These are phyloP conservation scores for Fratercula arctica DNA, from an alignment of 2,797 vertebrate species.

Conservation along the genomic window DNA sequence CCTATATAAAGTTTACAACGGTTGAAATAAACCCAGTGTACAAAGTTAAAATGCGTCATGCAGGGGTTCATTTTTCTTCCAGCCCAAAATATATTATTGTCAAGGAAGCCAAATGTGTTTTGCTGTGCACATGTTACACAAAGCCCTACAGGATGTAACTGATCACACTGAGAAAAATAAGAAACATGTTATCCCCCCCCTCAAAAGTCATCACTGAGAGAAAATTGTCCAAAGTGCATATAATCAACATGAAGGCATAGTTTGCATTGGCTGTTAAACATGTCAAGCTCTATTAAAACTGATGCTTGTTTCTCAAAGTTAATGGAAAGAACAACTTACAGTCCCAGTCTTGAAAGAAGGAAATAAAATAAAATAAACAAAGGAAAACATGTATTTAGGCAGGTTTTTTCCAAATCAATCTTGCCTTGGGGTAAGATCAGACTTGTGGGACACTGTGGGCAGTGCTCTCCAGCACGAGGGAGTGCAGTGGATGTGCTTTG, in stretches of 20 bases:
- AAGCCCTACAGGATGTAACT: background rate
- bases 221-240: slow-evolving; percentile 43
- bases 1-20: background rate
- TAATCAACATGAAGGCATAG: slow-evolving; percentile 34
- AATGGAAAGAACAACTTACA: background rate
- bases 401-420: background rate
- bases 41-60: background rate
- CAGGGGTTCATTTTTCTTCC: background rate
- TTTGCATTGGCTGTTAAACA: slow-evolving; percentile 28
- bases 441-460: background rate
- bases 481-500: background rate
- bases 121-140: background rate
- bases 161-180: background rate
- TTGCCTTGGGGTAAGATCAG: background rate
- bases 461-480: fast-evolving
- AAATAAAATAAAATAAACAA: fast-evolving
- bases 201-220: background rate
- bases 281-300: slow-evolving; percentile 36
- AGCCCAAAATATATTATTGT: background rate
- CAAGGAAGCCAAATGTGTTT: background rate
- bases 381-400: background rate
- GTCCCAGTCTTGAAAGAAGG: background rate
- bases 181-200: background rate
- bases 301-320: slow-evolving; percentile 32
- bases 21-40: background rate